Base-by-base conservation (phyloP, 1,140 invertebrate genomes). In the Diachasma alloeum region DNA sequence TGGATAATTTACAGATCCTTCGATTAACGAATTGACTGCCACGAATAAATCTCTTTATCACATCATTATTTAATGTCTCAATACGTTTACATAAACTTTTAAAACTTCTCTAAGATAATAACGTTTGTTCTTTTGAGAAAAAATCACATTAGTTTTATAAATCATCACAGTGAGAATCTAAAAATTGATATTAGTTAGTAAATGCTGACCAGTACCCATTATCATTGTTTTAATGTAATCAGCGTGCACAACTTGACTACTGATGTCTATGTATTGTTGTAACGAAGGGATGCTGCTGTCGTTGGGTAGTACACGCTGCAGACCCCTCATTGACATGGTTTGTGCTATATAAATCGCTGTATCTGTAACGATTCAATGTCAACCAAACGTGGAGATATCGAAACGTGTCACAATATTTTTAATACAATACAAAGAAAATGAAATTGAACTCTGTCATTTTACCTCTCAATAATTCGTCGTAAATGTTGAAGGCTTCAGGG, bases 191-290 rank as follows among this genome's bases (percentile, higher is more conserved):
- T 91, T 91, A 24, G 89, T 88, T 76, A 93, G 80, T 73, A 93
- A 87, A 80, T 92, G 91, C 74, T 92, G 91, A 22, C 91, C 91
- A 53, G 92, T 92, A 72, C 91, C 90, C 75, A 92, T 91, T 70
- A 93, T 91, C 78, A 93, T 87, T 69, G 91, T 91, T 80, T 91
- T 91, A 9, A 93, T 91, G 76, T 92, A 91, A 84, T 92, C 92
- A 8, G 92, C 92, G 63, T 92, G 91, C 81, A 91, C 88, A 8
- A 91, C 90, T 82, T 91, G 90, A 75, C 88, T 90, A 76, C 91
- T 92, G 77, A 91, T 87, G 72, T 88, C 88, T 6, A 90, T 88
- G 73, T 91, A 92, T 39, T 88, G 88, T 85, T 91, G 84, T 80
- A 88, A 80, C 78, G 86, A 79, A 82, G 87, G 73, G 68, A 85